These are phyloP conservation scores for Formica aserva DNA, from an alignment of 2,888 invertebrate species.

Conservation along the genomic window DNA sequence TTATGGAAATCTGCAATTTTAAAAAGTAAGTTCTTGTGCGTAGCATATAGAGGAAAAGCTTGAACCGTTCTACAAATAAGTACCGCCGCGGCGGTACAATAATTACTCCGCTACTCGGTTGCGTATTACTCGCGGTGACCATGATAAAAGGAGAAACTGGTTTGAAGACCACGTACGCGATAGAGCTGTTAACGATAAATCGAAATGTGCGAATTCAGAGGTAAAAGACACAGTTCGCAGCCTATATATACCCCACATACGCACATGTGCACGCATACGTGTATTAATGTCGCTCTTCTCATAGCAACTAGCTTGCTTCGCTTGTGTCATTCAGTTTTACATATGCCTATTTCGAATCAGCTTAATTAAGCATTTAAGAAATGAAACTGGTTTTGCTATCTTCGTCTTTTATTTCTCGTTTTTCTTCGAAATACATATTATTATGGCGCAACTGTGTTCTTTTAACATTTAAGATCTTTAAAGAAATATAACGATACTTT, in stretches of 20 bases:
- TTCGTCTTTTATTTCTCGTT: conserved; percentile 66
- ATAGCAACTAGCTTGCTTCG: conserved; percentile 78
- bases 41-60: neutral
- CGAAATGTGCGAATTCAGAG: conserved; percentile 80
- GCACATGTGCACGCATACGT: conserved; percentile 32
- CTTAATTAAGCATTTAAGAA: conserved; percentile 86
- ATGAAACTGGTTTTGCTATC: conserved; percentile 84
- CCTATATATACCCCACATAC: conserved; percentile 57
- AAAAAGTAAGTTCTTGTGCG: neutral
- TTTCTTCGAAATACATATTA: conserved; percentile 66
- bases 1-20: conserved; percentile 73
- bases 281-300: conserved; percentile 67
- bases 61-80: conserved; percentile 38
- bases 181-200: conserved; percentile 85
- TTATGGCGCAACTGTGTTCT: conserved; percentile 68
- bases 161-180: conserved; percentile 80
- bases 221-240: conserved; percentile 59
- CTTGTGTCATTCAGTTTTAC: conserved; percentile 80
- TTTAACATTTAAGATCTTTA: conserved; percentile 51
- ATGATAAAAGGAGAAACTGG: conserved; percentile 81
- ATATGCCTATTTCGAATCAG: conserved; percentile 79
- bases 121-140: conserved; percentile 73
- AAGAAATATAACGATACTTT: neutral
- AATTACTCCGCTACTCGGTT: conserved; percentile 78
- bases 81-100: conserved; percentile 62